Evolutionary conservation across 1,140 invertebrate species (phyloP), one percentile per base, ranked within the genome.

Genomic region (Andricus grossulariae): DNA sequence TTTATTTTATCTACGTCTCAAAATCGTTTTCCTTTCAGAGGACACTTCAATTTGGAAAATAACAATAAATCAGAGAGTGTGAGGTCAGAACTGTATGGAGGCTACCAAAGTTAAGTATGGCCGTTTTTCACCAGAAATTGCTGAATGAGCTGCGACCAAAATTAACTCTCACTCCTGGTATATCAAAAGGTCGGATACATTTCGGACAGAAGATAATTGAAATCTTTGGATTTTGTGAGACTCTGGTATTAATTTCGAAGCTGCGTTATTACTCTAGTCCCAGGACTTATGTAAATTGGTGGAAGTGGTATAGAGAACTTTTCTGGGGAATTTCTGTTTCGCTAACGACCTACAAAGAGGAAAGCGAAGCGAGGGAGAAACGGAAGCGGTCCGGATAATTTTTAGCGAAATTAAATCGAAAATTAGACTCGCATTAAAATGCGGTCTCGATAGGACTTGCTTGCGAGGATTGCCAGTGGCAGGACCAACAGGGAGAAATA

Each of bases 391-490:
- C 76, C 80, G 85, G 82, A 89, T 88, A 82, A 89, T 89, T 89
- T 89, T 89, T 89, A 89, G 86, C 87, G 88, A 89, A 89, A 89
- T 89, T 89, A 89, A 89, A 89, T 89, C 88, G 88, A 89, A 89
- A 89, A 89, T 89, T 89, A 89, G 84, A 89, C 81, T 87, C 82
- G 80, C 86, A 88, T 89, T 89, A 88, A 89, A 89, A 89, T 88
- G 82, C 87, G 85, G 82, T 85, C 80, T 81, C 85, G 86, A 89
- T 88, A 85, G 84, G 85, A 77, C 51, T 51, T 19, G 73, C 78
- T 83, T 70, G 80, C 78, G 78, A 54, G 82, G 81, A 85, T 87
- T 85, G 86, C 86, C 83, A 81, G 66, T 89, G 85, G 84, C 86
- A 73, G 55, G 57, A 57, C 49, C 21, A 18, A 57, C 10, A 74